Evolutionary conservation across 2,888 invertebrate genomes (phyloP).

Genomic region (Lasius fuliginosus): DNA sequence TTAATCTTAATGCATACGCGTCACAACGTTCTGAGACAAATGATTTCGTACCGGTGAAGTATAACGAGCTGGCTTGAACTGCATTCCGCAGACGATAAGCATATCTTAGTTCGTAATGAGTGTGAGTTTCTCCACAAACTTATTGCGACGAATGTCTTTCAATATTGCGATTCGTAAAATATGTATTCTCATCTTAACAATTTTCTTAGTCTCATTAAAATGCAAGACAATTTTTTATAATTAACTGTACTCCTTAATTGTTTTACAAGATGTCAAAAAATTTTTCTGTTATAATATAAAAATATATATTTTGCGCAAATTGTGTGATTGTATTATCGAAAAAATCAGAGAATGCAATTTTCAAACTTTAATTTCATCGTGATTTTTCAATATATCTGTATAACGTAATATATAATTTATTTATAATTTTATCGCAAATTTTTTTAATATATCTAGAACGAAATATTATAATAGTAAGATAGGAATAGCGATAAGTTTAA

Average conservation of each 20-base stretch:
- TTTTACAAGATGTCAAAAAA: background rate
- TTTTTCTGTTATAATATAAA: background rate
- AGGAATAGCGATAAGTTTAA: background rate
- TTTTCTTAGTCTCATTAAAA: background rate
- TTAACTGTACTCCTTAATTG: background rate
- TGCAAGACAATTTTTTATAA: background rate
- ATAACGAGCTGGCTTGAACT: constrained; percentile 57
- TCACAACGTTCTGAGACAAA: constrained; percentile 42
- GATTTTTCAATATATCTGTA: background rate
- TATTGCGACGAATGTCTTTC: constrained; percentile 60
- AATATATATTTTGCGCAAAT: background rate
- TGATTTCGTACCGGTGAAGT: constrained; percentile 58
- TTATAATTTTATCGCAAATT: background rate
- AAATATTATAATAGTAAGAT: background rate
- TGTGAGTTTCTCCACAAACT: constrained; percentile 56
- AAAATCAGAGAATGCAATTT: background rate
- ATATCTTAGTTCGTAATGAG: constrained; percentile 74
- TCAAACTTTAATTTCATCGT: background rate
- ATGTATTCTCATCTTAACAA: constrained; percentile 12
- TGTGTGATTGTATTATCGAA: background rate
- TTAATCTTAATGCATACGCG: constrained; percentile 44
- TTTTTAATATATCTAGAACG: background rate
- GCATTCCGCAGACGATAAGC: constrained; percentile 77
- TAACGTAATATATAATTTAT: background rate
- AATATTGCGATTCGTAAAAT: constrained; percentile 54